Base-by-base conservation (phyloP, 2,797 vertebrate species). In the Cheirogaleus major region DNA sequence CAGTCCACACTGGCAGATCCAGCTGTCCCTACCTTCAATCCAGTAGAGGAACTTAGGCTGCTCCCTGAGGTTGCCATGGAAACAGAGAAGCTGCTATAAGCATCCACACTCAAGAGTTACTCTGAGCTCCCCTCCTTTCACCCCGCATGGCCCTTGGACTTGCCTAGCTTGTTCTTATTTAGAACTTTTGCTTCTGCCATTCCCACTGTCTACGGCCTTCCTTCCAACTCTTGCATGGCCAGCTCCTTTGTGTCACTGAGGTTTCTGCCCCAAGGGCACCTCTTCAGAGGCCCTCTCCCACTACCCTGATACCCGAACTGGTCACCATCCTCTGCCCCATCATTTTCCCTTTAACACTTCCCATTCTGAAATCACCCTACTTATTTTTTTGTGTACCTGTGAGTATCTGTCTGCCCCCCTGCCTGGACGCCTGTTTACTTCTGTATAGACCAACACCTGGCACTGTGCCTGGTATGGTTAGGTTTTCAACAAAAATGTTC, bases 61-160 rank as follows among this genome's bases (percentile, higher is more conserved):
- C 30, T 13, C 22, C 5, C 27, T 0, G 5, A 14, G 20, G 75
- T 78, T 18, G 9, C 75, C 63, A 43, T 59, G 50, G 94, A n/a
- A 92, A 78, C 79, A 35, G 50, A 83, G 63, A 17, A 57, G 18
- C 35, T 67, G 48, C 82, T 35, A 3, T 10, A 43, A 69, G 45
- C 17, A 15, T 7, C 52, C 15, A 6, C 11, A 14, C 11, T 63
- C 3, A 7, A 20, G 35, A n/a, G 5, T 20, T 8, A 18, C 45
- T 43, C 2, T 0, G 14, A 70, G 12, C 9, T 59, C 20, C 35
- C 27, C 22, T 43, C 38, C 3, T 6, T 14, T 23, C 55, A 8
- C 7, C 11, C 13, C 2, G 1, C 7, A 1, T 0, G 15, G 50
- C 27, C 45, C 32, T 41, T 7, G 43, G 41, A 38, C 5, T 0